Base-by-base conservation (phyloP, 2,888 invertebrate genomes). In the Eurytoma californica region DNA sequence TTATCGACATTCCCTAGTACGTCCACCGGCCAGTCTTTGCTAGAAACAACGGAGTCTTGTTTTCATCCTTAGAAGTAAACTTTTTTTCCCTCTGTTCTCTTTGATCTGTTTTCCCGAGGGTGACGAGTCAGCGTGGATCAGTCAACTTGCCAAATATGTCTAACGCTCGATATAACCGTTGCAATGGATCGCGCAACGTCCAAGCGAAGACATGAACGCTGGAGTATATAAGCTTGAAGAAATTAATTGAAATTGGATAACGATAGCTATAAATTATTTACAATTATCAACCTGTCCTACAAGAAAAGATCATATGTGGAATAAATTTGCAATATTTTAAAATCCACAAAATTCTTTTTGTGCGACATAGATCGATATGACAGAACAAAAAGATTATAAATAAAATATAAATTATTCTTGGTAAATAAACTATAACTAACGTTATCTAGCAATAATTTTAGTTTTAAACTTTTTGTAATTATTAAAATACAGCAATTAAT, bases 91-190 rank as follows among this genome's bases (percentile, higher is more conserved):
- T 58, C 9, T 39, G n/a, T 69, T 47, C 49, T 20, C 24, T 12
- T 67, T 39, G 12, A 39, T 65, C 28, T 14, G 14, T 4, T n/a
- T 39, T 20, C 30, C 47, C 7, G n/a, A 7, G 13, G 18, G 63
- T 55, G n/a, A 66, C 72, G 63, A 68, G 61, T 67, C 61, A 57
- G 3, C 28, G 20, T 53, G 51, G 61, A 77, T 76, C 80, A 51
- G 55, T 69, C 77, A 72, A 77, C 77, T 55, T 69, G 73, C 80
- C 80, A 80, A 80, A 80, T 80, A 80, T 49, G 77, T 80, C 68
- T n/a, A 80, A 30, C 1, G 14, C 58, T 75, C 69, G 16, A 65
- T 74, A 74, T 39, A 58, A 57, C 4, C 18, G 58, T 16, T 24
- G 13, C 20, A n/a, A 39, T 60, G 24, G 16, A 13, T 4, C 51